Conservation (phyloP, 2,113 vertebrate species). For the Pyrgilauda ruficollis region DNA sequence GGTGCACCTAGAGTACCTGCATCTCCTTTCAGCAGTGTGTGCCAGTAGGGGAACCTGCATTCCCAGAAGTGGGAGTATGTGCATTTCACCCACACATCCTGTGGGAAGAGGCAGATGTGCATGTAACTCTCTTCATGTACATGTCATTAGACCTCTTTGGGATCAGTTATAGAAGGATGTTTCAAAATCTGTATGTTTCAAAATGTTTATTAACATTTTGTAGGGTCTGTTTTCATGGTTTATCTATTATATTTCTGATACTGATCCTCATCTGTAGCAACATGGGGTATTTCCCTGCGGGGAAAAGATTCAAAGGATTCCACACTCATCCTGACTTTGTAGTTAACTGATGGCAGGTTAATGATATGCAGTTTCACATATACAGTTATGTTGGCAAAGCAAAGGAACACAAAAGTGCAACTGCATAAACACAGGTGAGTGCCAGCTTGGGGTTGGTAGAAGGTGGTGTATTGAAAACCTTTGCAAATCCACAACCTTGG, state of each 20-base stretch:
- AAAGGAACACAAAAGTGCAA: background rate
- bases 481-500: background rate
- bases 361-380: background rate
- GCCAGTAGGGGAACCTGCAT: too few relatives aligned
- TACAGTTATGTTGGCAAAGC: background rate
- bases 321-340: background rate
- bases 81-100: background rate
- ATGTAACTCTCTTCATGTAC: background rate
- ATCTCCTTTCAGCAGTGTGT: background rate
- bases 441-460: background rate
- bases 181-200: background rate
- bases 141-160: background rate
- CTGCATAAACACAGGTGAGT: background rate
- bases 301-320: background rate
- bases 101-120: background rate
- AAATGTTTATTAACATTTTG: background rate
- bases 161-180: background rate
- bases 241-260: background rate
- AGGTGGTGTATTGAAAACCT: fast-evolving
- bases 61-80: background rate
- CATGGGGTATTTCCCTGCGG: background rate
- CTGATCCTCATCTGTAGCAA: background rate
- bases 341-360: background rate
- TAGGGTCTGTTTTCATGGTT: background rate
- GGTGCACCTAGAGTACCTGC: background rate